These are phyloP conservation scores for Gryllus bimaculatus DNA, from an alignment of 1,140 invertebrate genomes.

Conservation along the genomic window DNA sequence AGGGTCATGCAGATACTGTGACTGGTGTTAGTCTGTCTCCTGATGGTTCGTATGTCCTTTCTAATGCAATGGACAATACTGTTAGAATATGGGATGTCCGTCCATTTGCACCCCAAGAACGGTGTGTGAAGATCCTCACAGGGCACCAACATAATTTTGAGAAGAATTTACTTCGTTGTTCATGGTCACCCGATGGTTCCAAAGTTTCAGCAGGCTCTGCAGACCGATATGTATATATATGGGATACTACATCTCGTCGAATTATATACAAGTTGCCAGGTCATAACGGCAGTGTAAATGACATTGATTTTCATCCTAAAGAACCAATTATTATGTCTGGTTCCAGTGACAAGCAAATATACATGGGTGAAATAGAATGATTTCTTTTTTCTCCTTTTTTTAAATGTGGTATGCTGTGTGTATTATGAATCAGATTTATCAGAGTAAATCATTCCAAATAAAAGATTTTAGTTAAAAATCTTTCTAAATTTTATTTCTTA, in stretches of 20 bases:
- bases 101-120: constrained; percentile 69
- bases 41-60: constrained; percentile 89
- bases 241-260: constrained; percentile 85
- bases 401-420: neutral
- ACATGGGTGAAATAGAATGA: constrained; percentile 85
- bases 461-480: too few species aligned
- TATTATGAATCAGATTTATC: neutral
- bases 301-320: constrained; percentile 89
- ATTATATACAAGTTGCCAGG: constrained; percentile 96
- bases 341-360: constrained; percentile 93
- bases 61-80: constrained; percentile 97
- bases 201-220: constrained; percentile 85
- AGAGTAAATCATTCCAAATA: neutral
- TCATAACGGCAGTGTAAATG: constrained; percentile 95
- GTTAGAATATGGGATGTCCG: constrained; percentile 59
- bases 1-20: constrained; percentile 87
- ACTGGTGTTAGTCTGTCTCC: constrained; percentile 87
- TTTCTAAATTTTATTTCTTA: too few species aligned
- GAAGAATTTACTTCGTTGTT: constrained; percentile 81
- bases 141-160: constrained; percentile 98
- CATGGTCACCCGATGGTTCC: constrained; percentile 80
- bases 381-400: neutral
- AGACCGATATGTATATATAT: constrained; percentile 92
- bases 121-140: constrained; percentile 85
- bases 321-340: constrained; percentile 90